These are phyloP conservation scores for Drosophila kepulauana DNA, from an alignment of 1,140 invertebrate genomes.

Conservation along the genomic window DNA sequence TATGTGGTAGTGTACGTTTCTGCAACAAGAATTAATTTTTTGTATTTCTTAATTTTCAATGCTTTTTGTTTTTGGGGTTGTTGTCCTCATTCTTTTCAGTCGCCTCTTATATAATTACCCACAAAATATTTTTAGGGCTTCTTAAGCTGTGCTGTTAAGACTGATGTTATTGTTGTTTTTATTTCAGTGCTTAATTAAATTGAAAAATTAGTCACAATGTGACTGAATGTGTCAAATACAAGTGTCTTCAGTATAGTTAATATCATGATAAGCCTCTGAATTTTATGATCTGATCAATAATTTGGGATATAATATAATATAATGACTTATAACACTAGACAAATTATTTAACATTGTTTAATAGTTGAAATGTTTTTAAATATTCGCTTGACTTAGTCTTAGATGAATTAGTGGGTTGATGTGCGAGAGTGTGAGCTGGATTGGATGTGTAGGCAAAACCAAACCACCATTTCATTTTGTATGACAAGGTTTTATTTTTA, in stretches of 20 bases:
- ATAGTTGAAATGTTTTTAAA: constrained; percentile 32
- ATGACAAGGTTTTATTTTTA: constrained; percentile 57
- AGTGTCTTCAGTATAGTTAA: background rate
- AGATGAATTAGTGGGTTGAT: background rate
- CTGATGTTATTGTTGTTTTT: constrained; percentile 21
- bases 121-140: constrained; percentile 53
- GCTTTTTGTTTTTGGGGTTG: constrained; percentile 9
- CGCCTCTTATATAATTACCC: constrained; percentile 53
- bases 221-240: background rate
- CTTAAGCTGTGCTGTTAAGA: constrained; percentile 16
- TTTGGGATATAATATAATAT: no score
- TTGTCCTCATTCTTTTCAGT: background rate
- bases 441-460: background rate
- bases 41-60: constrained; percentile 28
- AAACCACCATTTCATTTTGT: constrained; percentile 47
- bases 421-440: constrained; percentile 1
- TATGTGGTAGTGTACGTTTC: constrained; percentile 5
- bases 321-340: no score
- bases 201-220: constrained; percentile 17
- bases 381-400: constrained; percentile 71
- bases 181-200: constrained; percentile 40
- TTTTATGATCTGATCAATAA: no score
- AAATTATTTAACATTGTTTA: no score
- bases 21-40: background rate
- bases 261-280: no score